A percentile compares a stretch with the other conserved stretches of the same genome.
Evolutionary conservation across 2,113 vertebrate genomes (phyloP).

Genomic region (Girardinichthys multiradiatus): DNA sequence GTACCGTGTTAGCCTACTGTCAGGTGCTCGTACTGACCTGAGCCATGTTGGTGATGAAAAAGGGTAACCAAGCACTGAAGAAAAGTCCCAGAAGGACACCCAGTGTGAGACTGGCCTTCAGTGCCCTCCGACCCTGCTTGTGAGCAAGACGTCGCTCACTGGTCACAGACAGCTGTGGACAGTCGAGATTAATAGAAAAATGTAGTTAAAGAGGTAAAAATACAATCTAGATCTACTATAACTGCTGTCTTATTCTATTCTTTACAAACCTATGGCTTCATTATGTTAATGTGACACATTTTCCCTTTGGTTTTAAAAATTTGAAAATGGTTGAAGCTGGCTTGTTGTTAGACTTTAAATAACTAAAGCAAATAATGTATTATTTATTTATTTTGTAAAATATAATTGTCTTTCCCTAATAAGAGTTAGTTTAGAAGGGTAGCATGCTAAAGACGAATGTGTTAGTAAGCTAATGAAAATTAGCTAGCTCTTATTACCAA

Average conservation of each 20-base stretch:
- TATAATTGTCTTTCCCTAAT: not conserved
- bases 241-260: not conserved
- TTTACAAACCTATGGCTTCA: not conserved
- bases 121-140: conserved; percentile 90
- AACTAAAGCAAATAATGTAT: not conserved
- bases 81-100: conserved; percentile 95
- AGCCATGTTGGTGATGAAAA: conserved; percentile 92
- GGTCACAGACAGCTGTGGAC: conserved; percentile 68
- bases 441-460: not conserved
- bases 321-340: too few relatives aligned
- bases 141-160: conserved; percentile 86
- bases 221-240: not conserved
- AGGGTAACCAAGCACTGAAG: conserved; percentile 95
- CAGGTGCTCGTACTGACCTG: conserved; percentile 83
- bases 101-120: conserved; percentile 96
- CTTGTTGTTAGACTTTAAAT: not conserved
- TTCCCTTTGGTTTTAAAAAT: too few relatives aligned
- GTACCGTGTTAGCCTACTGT: not conserved
- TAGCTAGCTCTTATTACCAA: not conserved
- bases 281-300: too few relatives aligned
- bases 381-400: not conserved
- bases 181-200: not conserved
- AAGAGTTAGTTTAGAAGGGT: not conserved
- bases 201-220: not conserved
- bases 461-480: not conserved